phyloP scores from a whole-genome alignment of 64 coral and sea anemone genomes.

The Acropora tenuis region DNA sequence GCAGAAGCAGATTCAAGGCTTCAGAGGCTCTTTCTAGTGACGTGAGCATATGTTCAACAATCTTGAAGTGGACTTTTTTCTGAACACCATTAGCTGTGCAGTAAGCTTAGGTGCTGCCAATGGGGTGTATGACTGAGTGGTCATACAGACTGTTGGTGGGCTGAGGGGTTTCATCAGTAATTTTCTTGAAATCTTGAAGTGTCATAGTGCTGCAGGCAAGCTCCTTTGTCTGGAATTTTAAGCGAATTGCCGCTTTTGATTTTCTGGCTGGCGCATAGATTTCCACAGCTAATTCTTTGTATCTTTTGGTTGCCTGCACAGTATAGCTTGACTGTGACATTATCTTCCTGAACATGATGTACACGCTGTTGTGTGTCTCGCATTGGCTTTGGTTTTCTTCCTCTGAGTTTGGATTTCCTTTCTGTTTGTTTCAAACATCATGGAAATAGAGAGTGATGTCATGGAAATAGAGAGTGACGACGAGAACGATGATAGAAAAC shows the following conservation, averaged over 20 bases:
- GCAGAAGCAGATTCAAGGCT: not conserved
- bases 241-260: not conserved
- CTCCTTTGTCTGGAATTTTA: constrained; percentile 43
- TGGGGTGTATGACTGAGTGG: constrained; percentile 30
- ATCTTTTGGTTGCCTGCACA: not conserved
- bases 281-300: constrained; percentile 8
- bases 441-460: too few relatives aligned
- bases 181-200: constrained; percentile 30
- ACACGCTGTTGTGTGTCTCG: not conserved
- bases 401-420: not conserved
- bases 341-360: not conserved
- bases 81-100: constrained; percentile 39
- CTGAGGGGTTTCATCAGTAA: constrained; percentile 20
- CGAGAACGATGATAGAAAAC: too few relatives aligned
- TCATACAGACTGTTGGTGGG: constrained; percentile 36
- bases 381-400: not conserved
- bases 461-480: too few relatives aligned
- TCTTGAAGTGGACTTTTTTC: constrained; percentile 7
- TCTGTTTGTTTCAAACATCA: not conserved
- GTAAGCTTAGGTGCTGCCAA: constrained; percentile 27
- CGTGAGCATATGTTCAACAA: constrained; percentile 3
- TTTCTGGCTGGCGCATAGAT: not conserved
- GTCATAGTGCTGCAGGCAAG: constrained; percentile 46
- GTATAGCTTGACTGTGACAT: not conserved
- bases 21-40: constrained; percentile 13